A percentile compares a stretch with the other conserved stretches of the same genome.
These are phyloP conservation scores for Salvator merianae DNA, from an alignment of 2,113 vertebrate species.

Conservation along the genomic window DNA sequence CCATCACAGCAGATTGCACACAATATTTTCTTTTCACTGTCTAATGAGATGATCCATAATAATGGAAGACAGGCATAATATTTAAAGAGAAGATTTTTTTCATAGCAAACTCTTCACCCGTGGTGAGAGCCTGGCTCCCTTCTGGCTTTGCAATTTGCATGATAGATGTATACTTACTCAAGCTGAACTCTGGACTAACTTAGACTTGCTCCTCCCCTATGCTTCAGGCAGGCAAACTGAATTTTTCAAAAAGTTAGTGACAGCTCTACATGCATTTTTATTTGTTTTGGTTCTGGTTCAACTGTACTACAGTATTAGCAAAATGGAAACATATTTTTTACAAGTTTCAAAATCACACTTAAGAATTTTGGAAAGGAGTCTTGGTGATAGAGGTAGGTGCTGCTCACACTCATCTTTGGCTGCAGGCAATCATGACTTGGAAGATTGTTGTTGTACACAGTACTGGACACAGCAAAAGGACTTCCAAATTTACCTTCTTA, in stretches of 20 bases:
- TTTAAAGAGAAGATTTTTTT: not conserved
- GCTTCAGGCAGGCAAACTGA: not conserved
- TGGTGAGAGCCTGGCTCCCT: not conserved
- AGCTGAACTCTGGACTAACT: not conserved
- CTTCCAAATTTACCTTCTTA: not conserved
- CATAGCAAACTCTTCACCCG: not conserved
- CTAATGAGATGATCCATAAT: not conserved
- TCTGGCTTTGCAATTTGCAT: not conserved
- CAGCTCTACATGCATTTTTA: not conserved
- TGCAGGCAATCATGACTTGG: not conserved
- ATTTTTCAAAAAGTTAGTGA: not conserved
- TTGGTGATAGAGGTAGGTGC: not conserved
- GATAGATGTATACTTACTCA: not conserved
- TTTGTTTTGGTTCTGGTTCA: not conserved
- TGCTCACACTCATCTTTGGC: not conserved
- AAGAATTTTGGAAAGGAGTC: not conserved
- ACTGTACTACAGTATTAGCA: not conserved
- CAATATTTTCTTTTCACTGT: not conserved
- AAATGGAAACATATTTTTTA: not conserved
- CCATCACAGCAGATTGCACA: not conserved
- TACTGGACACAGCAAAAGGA: not conserved
- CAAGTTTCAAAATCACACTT: not conserved
- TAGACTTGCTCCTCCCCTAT: not conserved
- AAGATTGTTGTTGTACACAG: no score
- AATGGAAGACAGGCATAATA: not conserved